Percentiles rank a stretch among this genome's conserved stretches.
Evolutionary conservation across 2,888 invertebrate species (phyloP).

Genomic region (Eupithecia insigniata): DNA sequence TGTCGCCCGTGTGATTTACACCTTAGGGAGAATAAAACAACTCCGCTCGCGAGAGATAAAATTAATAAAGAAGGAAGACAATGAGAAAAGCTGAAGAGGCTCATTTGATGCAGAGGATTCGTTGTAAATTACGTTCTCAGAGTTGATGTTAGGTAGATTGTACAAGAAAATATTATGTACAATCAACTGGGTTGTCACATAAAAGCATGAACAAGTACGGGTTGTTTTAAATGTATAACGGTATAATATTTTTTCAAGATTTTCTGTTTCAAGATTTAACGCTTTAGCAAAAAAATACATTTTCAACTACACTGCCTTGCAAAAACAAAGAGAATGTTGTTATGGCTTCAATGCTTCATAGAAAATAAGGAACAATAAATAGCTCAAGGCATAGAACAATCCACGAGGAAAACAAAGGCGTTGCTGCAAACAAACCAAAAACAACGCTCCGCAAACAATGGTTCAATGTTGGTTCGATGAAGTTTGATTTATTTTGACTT

Average conservation of each 20-base stretch:
- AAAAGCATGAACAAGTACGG: not conserved
- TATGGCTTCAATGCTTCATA: constrained; percentile 1
- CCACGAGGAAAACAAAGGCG: not conserved
- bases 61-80: constrained; percentile 35
- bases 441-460: constrained; percentile 1
- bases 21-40: constrained; percentile 21
- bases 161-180: not conserved
- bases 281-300: not conserved
- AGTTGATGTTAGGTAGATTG: not conserved
- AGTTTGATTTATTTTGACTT: constrained; percentile 4
- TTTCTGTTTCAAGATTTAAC: too few species aligned
- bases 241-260: too few species aligned
- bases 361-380: not conserved
- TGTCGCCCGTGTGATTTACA: constrained; percentile 9
- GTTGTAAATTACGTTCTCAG: constrained; percentile 36
- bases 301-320: not conserved
- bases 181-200: not conserved
- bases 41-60: constrained; percentile 24
- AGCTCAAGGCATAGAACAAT: constrained; percentile 3
- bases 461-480: not conserved
- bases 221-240: too few species aligned
- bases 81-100: constrained; percentile 25
- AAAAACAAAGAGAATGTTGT: not conserved
- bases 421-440: constrained; percentile 3
- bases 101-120: constrained; percentile 33